A percentile compares a stretch with the other conserved stretches of the same genome.
These are phyloP conservation scores for Meleagris gallopavo DNA, from an alignment of 2,113 vertebrate genomes.

Conservation along the genomic window DNA sequence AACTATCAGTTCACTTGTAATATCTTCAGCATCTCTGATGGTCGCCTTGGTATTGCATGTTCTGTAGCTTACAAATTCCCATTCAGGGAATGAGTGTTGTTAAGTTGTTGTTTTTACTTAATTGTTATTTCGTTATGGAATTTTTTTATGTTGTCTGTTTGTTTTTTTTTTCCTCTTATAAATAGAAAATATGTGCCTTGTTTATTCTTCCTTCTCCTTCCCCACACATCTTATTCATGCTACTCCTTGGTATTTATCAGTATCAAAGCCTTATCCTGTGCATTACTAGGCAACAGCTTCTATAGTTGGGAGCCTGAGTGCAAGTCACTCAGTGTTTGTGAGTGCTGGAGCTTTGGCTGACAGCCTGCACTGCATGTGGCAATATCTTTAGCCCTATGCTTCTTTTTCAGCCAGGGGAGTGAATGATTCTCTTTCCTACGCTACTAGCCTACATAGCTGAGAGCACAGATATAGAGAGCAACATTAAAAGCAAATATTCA, in stretches of 20 bases:
- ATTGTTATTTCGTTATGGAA: not conserved
- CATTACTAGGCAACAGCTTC: not conserved
- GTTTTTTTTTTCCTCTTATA: not conserved
- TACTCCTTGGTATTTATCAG: not conserved
- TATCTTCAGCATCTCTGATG: not conserved
- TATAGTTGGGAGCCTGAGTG: not conserved
- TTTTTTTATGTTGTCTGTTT: too few species aligned
- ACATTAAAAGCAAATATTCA: not conserved
- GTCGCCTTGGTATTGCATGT: not conserved
- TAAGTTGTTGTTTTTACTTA: not conserved
- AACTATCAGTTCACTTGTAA: not conserved
- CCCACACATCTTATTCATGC: not conserved
- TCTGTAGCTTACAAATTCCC: not conserved
- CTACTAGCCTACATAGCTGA: not conserved
- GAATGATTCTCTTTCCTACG: not conserved
- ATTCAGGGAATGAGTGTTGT: not conserved
- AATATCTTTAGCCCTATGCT: not conserved
- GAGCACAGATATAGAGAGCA: not conserved
- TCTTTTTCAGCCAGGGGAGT: not conserved
- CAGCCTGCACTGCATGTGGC: not conserved
- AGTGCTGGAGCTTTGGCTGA: not conserved
- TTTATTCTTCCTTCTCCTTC: not conserved
- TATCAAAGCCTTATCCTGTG: not conserved
- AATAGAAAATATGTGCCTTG: not conserved
- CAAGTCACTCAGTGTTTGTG: not conserved